These are phyloP conservation scores for Tretioscincus oriximinensis DNA, from an alignment of 2,113 vertebrate genomes.

Conservation along the genomic window DNA sequence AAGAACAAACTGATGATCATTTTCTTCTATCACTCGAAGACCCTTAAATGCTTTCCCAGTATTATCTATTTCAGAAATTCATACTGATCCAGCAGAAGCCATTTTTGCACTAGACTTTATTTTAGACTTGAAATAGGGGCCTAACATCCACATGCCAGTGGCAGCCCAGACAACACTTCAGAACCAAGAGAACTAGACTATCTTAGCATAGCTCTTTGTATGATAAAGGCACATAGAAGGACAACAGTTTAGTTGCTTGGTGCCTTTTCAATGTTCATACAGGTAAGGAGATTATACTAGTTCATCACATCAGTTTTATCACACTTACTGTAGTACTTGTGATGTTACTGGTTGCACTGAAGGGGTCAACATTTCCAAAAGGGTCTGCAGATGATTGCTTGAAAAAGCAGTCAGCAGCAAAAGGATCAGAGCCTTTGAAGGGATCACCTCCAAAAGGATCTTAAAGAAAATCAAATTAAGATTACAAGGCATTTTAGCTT, in stretches of 20 bases:
- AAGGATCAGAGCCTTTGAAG: conserved; percentile 96
- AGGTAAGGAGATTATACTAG: neutral
- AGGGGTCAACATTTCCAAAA: conserved; percentile 81
- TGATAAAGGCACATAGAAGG: neutral
- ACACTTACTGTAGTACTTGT: conserved; percentile 66
- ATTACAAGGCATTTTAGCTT: conserved; percentile 4
- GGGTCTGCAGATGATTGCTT: conserved; percentile 77
- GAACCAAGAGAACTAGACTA: neutral
- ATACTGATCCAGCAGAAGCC: neutral
- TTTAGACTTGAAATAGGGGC: no score
- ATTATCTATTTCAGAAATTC: neutral
- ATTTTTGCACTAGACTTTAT: no score
- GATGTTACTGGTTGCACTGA: conserved; percentile 62
- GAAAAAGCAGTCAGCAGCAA: conserved; percentile 92
- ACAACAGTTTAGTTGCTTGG: neutral
- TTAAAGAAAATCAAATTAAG: conserved; percentile 50
- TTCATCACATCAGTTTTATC: neutral
- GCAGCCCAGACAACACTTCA: neutral
- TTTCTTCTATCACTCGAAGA: no score
- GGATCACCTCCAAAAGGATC: conserved; percentile 96
- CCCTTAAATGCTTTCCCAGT: no score
- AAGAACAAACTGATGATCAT: no score
- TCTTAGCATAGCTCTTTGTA: neutral
- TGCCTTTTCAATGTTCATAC: neutral
- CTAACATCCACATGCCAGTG: no score